Conservation (phyloP, 2,797 vertebrate genomes). For the Ptychobarbus kaznakovi region DNA sequence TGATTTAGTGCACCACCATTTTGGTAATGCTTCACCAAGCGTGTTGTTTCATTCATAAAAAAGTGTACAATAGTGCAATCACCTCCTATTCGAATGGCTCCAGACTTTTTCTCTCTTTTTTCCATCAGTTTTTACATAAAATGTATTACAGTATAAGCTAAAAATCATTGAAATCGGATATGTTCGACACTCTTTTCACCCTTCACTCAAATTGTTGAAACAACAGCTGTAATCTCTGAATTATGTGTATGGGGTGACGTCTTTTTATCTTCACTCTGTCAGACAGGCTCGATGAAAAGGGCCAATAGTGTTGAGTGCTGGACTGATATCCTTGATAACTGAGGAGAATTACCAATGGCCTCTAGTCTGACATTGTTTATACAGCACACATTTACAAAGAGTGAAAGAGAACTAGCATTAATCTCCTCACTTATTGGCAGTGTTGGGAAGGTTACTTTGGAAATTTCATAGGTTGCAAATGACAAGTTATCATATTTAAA, state of each 20-base stretch:
- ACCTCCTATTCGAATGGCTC: background rate
- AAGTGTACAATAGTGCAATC: slow-evolving; percentile 18
- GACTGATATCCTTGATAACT: slow-evolving; percentile 37
- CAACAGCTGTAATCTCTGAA: slow-evolving; percentile 32
- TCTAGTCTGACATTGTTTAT: slow-evolving; percentile 36
- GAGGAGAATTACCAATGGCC: slow-evolving; percentile 26
- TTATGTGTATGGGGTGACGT: slow-evolving; percentile 17
- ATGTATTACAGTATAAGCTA: background rate
- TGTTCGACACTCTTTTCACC: background rate
- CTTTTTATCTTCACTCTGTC: slow-evolving; percentile 13
- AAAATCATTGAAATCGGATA: background rate
- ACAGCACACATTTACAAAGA: slow-evolving; percentile 19
- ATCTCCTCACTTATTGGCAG: slow-evolving; percentile 10
- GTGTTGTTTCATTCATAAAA: slow-evolving; percentile 29
- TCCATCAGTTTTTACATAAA: background rate
- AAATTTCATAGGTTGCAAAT: background rate
- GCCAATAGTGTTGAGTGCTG: slow-evolving; percentile 34
- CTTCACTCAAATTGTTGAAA: slow-evolving; percentile 16
- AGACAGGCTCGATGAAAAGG: background rate
- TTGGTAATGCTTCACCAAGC: slow-evolving; percentile 28
- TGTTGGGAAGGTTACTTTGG: background rate
- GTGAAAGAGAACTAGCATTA: slow-evolving; percentile 8
- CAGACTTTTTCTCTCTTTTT: background rate
- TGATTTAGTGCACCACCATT: slow-evolving; percentile 35
- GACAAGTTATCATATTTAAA: background rate